Percentiles rank a stretch among this genome's conserved stretches.
Conservation (phyloP, 2,888 invertebrate genomes). For the Acanthococcus lagerstroemiae region DNA sequence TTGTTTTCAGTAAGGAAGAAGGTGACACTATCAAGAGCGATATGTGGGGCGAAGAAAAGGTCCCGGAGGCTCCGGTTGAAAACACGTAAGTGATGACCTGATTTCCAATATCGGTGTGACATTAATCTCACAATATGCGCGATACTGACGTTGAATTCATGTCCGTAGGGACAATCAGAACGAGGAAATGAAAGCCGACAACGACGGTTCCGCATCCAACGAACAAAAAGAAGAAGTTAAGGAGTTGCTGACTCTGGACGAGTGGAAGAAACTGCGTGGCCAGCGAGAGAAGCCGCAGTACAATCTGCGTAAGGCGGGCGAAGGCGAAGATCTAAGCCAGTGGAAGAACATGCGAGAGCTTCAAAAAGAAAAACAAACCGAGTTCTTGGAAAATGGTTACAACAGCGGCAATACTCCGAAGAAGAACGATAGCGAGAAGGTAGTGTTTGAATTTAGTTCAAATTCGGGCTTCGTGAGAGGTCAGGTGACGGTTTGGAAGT, state of each 20-base stretch:
- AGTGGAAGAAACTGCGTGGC: slow-evolving; percentile 82
- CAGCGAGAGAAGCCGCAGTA: slow-evolving; percentile 74
- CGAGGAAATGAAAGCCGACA: background rate
- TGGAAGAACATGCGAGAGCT: slow-evolving; percentile 86
- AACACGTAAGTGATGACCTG: background rate
- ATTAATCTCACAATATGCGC: too few relatives aligned
- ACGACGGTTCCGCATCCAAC: slow-evolving; percentile 32
- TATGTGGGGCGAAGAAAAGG: slow-evolving; percentile 16
- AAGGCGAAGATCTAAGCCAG: slow-evolving; percentile 80
- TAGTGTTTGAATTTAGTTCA: background rate
- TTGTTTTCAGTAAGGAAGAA: slow-evolving; percentile 16
- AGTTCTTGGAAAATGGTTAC: slow-evolving; percentile 18
- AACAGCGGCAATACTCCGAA: background rate
- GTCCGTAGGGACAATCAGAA: slow-evolving; percentile 11
- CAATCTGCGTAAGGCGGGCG: slow-evolving; percentile 86
- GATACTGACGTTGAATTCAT: background rate
- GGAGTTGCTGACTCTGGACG: slow-evolving; percentile 78
- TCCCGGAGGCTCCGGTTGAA: background rate
- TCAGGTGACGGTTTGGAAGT: too few relatives aligned
- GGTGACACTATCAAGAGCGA: slow-evolving; percentile 10
- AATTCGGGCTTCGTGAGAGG: background rate
- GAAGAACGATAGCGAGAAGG: slow-evolving; percentile 8
- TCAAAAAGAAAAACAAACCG: slow-evolving; percentile 55
- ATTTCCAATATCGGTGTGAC: background rate
- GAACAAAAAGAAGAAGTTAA: slow-evolving; percentile 43